A percentile compares a stretch with the other conserved stretches of the same genome.
These are phyloP conservation scores for Popillia japonica DNA, from an alignment of 1,140 invertebrate genomes.

Conservation along the genomic window DNA sequence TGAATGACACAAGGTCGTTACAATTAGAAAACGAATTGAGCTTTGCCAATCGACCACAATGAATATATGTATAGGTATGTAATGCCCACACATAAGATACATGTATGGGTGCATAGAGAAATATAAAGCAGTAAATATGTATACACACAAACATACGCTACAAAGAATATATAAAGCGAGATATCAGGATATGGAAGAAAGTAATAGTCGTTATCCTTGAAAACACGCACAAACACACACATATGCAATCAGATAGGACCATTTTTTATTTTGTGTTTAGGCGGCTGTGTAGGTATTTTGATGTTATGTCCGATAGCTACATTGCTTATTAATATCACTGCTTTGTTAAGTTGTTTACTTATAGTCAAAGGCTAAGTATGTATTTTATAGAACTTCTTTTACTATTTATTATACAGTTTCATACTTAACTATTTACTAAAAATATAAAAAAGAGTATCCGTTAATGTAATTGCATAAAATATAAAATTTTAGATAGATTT, in stretches of 20 bases:
- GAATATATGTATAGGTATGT: not conserved
- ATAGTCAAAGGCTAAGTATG: no score
- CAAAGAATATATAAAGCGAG: slow-evolving; percentile 4
- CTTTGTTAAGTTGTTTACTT: no score
- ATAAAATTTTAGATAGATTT: no score
- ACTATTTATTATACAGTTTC: no score
- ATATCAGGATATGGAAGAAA: not conserved
- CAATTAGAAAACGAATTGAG: not conserved
- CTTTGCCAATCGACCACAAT: not conserved
- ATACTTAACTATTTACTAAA: no score
- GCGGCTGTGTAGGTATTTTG: slow-evolving; percentile 13
- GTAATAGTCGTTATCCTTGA: slow-evolving; percentile 6
- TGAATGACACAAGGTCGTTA: not conserved
- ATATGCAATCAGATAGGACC: not conserved
- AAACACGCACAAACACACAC: not conserved
- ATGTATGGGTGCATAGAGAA: not conserved
- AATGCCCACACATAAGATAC: not conserved
- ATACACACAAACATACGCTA: not conserved
- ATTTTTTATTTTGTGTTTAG: slow-evolving; percentile 5
- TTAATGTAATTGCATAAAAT: no score
- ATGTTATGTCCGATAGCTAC: not conserved
- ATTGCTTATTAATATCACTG: not conserved
- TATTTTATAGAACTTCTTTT: no score
- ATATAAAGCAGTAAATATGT: not conserved
- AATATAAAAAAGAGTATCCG: no score